phyloP scores from a whole-genome alignment of 1,140 invertebrate genomes.

The Lordiphosa mommai region DNA sequence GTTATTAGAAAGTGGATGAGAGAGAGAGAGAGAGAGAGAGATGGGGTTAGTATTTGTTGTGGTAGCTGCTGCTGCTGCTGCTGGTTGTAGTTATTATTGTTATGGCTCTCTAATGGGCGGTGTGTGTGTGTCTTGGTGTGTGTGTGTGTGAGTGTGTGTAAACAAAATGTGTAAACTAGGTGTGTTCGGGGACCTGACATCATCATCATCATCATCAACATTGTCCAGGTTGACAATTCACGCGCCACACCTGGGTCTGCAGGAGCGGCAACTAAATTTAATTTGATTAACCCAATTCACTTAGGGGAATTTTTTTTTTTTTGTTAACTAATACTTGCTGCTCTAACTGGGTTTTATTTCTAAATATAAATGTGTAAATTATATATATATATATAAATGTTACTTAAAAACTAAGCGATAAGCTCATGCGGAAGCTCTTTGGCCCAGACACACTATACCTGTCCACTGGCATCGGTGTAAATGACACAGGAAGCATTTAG shows the following conservation, averaged over 20 bases:
- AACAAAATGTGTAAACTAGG: slow-evolving; percentile 68
- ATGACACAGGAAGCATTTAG: slow-evolving; percentile 94
- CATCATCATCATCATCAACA: slow-evolving; percentile 28
- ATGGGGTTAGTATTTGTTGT: slow-evolving; percentile 26
- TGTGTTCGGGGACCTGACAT: slow-evolving; percentile 64
- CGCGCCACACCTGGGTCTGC: slow-evolving; percentile 57
- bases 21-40: slow-evolving; percentile 27
- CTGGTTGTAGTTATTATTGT: background rate
- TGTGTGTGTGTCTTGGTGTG: slow-evolving; percentile 14
- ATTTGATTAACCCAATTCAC: slow-evolving; percentile 76
- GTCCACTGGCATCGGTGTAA: slow-evolving; percentile 96
- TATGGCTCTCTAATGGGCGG: slow-evolving; percentile 3
- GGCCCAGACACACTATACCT: slow-evolving; percentile 84
- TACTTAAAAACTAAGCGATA: background rate
- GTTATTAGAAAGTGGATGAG: slow-evolving; percentile 37
- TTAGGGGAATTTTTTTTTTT: background rate
- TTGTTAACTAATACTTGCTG: slow-evolving; percentile 53
- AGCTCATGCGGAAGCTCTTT: slow-evolving; percentile 17
- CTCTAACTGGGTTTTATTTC: slow-evolving; percentile 63
- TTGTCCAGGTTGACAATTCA: slow-evolving; percentile 27
- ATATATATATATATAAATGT: too few relatives aligned
- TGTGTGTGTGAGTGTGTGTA: slow-evolving; percentile 36
- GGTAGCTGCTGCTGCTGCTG: background rate
- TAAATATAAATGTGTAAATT: background rate
- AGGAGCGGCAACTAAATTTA: slow-evolving; percentile 65